These are phyloP conservation scores for Meloidogyne floridensis DNA, from an alignment of 1,140 invertebrate species.

Conservation along the genomic window DNA sequence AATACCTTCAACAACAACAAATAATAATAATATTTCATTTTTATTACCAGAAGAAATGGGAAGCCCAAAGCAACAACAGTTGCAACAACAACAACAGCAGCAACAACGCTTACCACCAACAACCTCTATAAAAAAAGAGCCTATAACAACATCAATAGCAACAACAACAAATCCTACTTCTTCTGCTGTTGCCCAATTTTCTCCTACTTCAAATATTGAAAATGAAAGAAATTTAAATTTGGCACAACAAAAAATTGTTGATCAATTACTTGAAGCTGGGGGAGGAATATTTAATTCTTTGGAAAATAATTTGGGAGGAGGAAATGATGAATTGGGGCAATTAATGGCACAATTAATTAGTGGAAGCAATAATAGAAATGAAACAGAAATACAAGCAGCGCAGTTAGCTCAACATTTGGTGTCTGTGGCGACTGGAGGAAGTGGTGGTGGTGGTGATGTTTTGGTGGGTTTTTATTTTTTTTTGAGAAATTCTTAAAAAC, in stretches of 20 bases:
- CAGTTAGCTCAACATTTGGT: constrained; percentile 17
- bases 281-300: constrained; percentile 6
- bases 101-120: background rate
- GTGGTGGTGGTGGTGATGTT: background rate
- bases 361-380: constrained; percentile 14
- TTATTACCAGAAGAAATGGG: background rate
- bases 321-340: constrained; percentile 26
- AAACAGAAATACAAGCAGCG: constrained; percentile 7
- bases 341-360: constrained; percentile 29
- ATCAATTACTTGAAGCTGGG: constrained; percentile 20
- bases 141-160: too few relatives aligned
- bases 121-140: too few relatives aligned
- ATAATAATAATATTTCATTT: background rate
- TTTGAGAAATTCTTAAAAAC: too few relatives aligned
- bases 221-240: background rate
- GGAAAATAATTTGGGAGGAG: constrained; percentile 10
- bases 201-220: background rate
- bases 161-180: background rate
- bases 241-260: constrained; percentile 27
- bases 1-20: constrained; percentile 17
- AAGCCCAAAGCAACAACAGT: constrained; percentile 13
- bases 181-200: background rate
- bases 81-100: background rate
- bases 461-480: background rate
- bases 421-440: background rate